Evolutionary conservation across 2,113 vertebrate genomes (phyloP).

Genomic region (Cephalopholis sonnerati): DNA sequence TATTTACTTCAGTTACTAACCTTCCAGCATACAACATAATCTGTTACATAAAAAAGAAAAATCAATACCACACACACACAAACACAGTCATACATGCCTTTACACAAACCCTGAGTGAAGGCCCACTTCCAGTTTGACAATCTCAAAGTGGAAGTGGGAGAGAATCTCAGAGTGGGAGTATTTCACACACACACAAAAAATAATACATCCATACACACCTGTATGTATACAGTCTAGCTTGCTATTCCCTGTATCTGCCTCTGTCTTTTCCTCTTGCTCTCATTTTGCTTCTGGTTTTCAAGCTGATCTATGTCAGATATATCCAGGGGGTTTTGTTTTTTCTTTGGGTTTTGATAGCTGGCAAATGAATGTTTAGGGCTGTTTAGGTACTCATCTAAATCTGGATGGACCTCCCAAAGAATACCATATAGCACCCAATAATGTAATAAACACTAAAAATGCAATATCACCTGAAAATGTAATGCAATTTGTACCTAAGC

Average conservation of each 20-base stretch:
- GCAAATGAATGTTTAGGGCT: not conserved
- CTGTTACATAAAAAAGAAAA: constrained; percentile 63
- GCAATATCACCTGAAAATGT: too few species aligned
- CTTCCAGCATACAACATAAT: constrained; percentile 55
- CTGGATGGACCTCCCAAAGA: too few species aligned
- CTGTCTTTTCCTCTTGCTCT: not conserved
- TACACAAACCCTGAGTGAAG: too few species aligned
- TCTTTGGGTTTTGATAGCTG: not conserved
- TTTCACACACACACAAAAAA: constrained; percentile 36
- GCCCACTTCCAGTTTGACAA: too few species aligned
- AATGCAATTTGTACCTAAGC: too few species aligned
- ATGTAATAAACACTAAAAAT: too few species aligned
- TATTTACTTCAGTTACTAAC: constrained; percentile 66
- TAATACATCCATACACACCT: not conserved
- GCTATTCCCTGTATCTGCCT: not conserved
- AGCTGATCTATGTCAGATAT: too few species aligned
- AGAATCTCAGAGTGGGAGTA: constrained; percentile 12
- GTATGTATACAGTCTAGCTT: not conserved
- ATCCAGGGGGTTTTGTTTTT: too few species aligned
- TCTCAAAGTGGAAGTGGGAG: too few species aligned
- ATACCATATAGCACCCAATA: too few species aligned
- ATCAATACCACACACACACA: not conserved
- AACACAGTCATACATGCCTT: too few species aligned
- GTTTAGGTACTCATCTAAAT: too few species aligned
- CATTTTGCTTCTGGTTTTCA: not conserved